A percentile compares a stretch with the other conserved stretches of the same genome.
These are phyloP conservation scores for Buathra laborator DNA, from an alignment of 2,888 invertebrate genomes.

Conservation along the genomic window DNA sequence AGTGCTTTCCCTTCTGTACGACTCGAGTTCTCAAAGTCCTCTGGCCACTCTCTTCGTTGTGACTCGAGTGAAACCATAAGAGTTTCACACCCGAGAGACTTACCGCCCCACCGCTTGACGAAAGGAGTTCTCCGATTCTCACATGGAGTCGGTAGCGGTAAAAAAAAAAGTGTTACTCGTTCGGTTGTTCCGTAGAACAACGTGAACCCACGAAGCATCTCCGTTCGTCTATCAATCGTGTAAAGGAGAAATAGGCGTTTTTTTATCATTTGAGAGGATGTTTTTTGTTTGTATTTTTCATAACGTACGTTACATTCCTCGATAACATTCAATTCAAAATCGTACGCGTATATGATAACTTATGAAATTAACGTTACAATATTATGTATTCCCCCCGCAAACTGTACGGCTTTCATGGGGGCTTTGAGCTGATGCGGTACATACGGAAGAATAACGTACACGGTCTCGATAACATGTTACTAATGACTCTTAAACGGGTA, in stretches of 20 bases:
- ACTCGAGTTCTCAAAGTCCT: constrained; percentile 68
- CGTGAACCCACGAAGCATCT: neutral
- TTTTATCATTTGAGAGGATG: neutral
- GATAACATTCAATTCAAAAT: constrained; percentile 58
- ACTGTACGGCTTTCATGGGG: constrained; percentile 5
- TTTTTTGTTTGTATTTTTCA: constrained; percentile 52
- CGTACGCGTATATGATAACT: constrained; percentile 34
- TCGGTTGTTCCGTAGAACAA: constrained; percentile 9
- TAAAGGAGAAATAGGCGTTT: neutral
- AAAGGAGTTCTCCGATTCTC: constrained; percentile 58
- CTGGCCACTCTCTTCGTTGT: constrained; percentile 58
- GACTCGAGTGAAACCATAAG: constrained; percentile 68
- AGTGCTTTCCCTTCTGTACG: constrained; percentile 65
- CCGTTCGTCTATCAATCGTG: neutral
- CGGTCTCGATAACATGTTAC: constrained; percentile 11
- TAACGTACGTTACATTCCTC: constrained; percentile 39
- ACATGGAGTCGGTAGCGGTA: constrained; percentile 46
- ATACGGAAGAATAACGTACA: constrained; percentile 55
- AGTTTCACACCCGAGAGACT: constrained; percentile 66
- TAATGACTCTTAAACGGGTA: constrained; percentile 31
- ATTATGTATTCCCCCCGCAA: constrained; percentile 30
- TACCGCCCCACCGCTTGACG: constrained; percentile 60
- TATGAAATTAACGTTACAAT: constrained; percentile 58
- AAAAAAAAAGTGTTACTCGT: constrained; percentile 40
- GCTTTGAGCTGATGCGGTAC: constrained; percentile 60